These are phyloP conservation scores for Sminthurides aquaticus DNA, from an alignment of 2,888 invertebrate genomes.

Conservation along the genomic window DNA sequence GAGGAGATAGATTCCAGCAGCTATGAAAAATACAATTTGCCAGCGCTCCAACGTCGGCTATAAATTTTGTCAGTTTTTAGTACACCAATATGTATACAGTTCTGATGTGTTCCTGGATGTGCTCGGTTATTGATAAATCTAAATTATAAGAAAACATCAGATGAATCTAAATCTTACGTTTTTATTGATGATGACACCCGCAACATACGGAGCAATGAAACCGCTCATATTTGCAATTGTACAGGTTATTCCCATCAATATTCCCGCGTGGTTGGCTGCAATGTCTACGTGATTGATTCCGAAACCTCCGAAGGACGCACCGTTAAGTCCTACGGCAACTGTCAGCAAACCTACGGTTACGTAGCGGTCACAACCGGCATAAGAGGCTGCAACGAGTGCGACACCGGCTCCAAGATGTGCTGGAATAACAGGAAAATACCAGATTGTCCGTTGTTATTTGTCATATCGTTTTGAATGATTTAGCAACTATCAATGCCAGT, in stretches of 20 bases:
- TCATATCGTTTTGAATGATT: constrained; percentile 14
- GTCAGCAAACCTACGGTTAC: constrained; percentile 71
- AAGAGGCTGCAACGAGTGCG: constrained; percentile 61
- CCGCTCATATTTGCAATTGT: constrained; percentile 45
- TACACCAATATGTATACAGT: too few relatives aligned
- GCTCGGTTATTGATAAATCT: too few relatives aligned
- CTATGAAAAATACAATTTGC: constrained; percentile 72
- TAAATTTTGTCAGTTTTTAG: constrained; percentile 7
- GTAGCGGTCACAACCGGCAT: constrained; percentile 73
- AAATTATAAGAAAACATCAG: too few relatives aligned
- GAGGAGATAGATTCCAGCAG: constrained; percentile 29
- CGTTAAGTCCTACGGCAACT: constrained; percentile 75
- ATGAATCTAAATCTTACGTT: constrained; percentile 39
- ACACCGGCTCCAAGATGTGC: constrained; percentile 18
- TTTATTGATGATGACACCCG: constrained; percentile 66
- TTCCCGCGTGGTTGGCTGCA: constrained; percentile 73
- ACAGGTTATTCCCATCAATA: constrained; percentile 84
- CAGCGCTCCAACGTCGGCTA: constrained; percentile 83
- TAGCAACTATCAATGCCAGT: neutral
- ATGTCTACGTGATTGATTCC: constrained; percentile 23
- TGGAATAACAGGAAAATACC: neutral
- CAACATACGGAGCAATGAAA: constrained; percentile 73
- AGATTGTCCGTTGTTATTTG: neutral
- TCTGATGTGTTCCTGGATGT: too few relatives aligned
- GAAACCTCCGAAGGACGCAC: constrained; percentile 72